Evolutionary conservation across 2,797 vertebrate species (phyloP).

Genomic region (Synanceia verrucosa): DNA sequence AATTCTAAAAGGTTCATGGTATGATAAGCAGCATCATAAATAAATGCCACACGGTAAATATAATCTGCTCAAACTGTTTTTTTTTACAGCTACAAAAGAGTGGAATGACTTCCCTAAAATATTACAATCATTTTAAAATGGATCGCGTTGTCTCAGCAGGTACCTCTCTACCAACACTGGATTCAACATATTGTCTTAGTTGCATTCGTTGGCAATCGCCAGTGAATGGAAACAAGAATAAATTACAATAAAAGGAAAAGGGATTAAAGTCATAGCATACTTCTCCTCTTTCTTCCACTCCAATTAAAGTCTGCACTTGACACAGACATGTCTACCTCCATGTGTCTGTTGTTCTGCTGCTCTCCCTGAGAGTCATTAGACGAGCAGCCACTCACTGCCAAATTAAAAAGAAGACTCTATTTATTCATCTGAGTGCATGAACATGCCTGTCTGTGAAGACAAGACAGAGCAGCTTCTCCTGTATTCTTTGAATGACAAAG

Average conservation of each 20-base stretch:
- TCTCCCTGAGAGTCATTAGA: conserved; percentile 25
- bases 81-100: too few species aligned
- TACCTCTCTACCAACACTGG: too few species aligned
- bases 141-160: too few species aligned
- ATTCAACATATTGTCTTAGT: background rate
- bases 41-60: too few species aligned
- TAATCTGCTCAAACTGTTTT: too few species aligned
- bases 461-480: background rate
- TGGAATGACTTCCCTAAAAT: too few species aligned
- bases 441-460: background rate
- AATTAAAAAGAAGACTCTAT: background rate
- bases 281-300: conserved; percentile 18
- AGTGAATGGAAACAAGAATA: background rate
- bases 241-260: background rate
- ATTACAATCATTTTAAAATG: too few species aligned
- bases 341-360: conserved; percentile 4
- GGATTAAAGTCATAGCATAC: conserved; percentile 18
- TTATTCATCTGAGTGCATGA: background rate
- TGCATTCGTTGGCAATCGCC: background rate
- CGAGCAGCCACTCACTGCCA: background rate
- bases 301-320: conserved; percentile 37
- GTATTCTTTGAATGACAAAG: background rate
- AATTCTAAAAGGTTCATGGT: too few species aligned
- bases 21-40: too few species aligned
- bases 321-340: conserved; percentile 17